Conservation (phyloP, 2,797 vertebrate genomes). For the Naso thynnoides region DNA sequence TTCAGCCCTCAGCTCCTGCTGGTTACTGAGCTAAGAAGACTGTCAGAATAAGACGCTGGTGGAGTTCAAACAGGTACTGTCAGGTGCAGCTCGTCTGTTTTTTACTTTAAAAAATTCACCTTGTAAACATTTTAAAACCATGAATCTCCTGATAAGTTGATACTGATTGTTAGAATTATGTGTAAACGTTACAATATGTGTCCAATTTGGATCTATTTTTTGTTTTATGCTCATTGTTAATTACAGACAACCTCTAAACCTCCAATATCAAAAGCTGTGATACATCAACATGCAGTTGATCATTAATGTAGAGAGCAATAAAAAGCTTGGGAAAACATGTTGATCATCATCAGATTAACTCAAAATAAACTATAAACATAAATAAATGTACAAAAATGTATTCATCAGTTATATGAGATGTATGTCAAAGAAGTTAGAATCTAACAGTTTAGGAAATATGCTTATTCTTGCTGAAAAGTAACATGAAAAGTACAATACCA, state of each 20-base stretch:
- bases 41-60: conserved; percentile 1
- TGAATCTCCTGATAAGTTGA: background rate
- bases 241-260: background rate
- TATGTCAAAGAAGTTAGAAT: background rate
- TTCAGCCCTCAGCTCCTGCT: conserved; percentile 28
- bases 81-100: conserved; percentile 5
- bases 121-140: background rate
- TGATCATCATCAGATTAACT: background rate
- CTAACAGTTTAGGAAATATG: background rate
- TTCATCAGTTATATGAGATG: background rate
- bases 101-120: background rate
- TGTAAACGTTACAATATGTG: too few species aligned
- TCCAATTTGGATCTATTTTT: background rate
- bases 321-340: background rate
- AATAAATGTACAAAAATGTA: background rate
- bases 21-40: conserved; percentile 30
- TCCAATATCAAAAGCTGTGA: background rate
- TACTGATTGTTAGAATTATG: background rate
- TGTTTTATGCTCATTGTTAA: background rate
- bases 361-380: too few species aligned
- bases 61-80: conserved; percentile 43
- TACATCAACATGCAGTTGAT: background rate
- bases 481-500: background rate
- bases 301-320: background rate
- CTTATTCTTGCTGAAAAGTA: background rate